Evolutionary conservation across 2,888 invertebrate species (phyloP).

Genomic region (Tiliacea citrago): DNA sequence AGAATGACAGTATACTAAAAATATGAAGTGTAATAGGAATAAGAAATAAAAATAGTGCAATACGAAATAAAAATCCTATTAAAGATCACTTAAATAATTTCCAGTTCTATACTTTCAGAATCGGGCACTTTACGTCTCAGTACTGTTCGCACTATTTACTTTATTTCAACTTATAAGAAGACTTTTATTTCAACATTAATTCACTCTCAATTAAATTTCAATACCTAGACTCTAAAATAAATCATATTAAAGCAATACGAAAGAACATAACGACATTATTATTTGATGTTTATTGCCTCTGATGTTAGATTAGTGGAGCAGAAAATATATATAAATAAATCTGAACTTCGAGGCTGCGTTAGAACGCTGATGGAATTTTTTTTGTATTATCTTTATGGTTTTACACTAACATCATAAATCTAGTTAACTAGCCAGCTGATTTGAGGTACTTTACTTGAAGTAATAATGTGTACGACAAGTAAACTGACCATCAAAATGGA

Average conservation of each 20-base stretch:
- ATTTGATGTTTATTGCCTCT: conserved; percentile 24
- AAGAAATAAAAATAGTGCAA: neutral
- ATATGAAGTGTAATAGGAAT: neutral
- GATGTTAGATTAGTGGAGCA: conserved; percentile 13
- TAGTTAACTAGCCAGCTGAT: neutral
- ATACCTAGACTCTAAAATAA: conserved; percentile 27
- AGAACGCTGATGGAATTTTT: neutral
- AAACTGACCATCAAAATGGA: neutral
- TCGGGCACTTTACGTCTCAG: conserved; percentile 13
- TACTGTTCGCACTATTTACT: conserved; percentile 30
- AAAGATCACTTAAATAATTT: neutral
- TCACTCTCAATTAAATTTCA: conserved; percentile 43
- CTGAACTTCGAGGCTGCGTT: neutral
- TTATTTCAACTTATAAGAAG: neutral
- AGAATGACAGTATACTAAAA: no score
- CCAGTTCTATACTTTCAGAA: conserved; percentile 10
- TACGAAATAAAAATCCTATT: conserved; percentile 1
- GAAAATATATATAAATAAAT: conserved; percentile 33
- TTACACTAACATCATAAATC: neutral
- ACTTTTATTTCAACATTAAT: conserved; percentile 35
- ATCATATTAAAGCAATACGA: conserved; percentile 25
- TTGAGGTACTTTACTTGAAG: neutral
- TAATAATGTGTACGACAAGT: neutral
- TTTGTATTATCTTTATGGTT: neutral
- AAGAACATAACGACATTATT: conserved; percentile 21